Base-by-base conservation (phyloP, 2,113 vertebrate genomes). In the Gasterosteus nipponicus region DNA sequence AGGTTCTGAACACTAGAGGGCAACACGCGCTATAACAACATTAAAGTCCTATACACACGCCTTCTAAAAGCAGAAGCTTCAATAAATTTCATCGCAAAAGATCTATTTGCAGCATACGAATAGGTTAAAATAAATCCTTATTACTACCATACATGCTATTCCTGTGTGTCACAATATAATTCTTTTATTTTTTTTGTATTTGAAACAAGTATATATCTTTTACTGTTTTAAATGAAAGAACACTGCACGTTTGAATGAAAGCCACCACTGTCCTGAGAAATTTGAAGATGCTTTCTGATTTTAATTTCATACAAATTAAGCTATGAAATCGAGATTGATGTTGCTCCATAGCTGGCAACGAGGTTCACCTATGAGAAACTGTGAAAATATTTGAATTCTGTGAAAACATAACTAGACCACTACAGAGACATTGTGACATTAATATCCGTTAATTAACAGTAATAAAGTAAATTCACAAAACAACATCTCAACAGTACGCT, bases 1-100 rank as follows among this genome's bases (percentile, higher is more conserved):
- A 47, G 44, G 19, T 42, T 67, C 10, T 81, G 59, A 5, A 35
- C 81, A 83, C 54, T 39, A 76, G 78, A 76, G 53, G 70, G 53
- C 58, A 42, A 33, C 35, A 33, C 42, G 10, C 31, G 10, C 46
- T 12, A 1, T 38, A 5, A 29, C 1, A 77, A 72, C 56, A 63
- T 31, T 29, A 16, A 63, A 29, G 5, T 39, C 7, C 39, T n/a
- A 12, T 42, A 33, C 3, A 16, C 8, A 10, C 3, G 54, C 26
- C 54, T 29, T 56, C 14, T 12, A 22, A 41, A 60, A 53, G 31
- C 44, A 56, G 16, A 5, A 29, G 41, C 10, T 31, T 39, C 11
- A 58, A 58, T 4, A 42, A 46, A 16, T 51, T 11, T 44, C 58
- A 26, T 38, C 4, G 47, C 16, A n/a, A 46, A 4, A 33, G 2